A percentile compares a stretch with the other conserved stretches of the same genome.
These are phyloP conservation scores for Bellardia bayeri DNA, from an alignment of 2,888 invertebrate genomes.

Conservation along the genomic window DNA sequence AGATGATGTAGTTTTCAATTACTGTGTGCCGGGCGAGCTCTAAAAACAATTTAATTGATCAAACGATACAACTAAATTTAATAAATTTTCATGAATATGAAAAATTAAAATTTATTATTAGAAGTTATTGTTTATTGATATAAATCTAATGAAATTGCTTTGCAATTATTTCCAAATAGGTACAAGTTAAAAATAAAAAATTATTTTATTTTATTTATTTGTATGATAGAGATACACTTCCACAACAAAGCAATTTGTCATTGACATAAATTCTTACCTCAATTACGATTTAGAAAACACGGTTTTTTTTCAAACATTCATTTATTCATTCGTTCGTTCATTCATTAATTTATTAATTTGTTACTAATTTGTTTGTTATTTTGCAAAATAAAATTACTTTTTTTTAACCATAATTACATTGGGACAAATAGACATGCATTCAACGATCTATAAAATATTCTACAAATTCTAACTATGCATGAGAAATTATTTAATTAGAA, in stretches of 20 bases:
- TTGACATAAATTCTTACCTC: slow-evolving; percentile 69
- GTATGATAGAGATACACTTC: slow-evolving; percentile 30
- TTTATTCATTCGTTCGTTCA: background rate
- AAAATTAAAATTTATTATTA: background rate
- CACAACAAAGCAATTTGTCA: slow-evolving; percentile 58
- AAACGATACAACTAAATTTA: slow-evolving; percentile 4
- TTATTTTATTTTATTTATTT: slow-evolving; percentile 37
- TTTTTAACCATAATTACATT: slow-evolving; percentile 60
- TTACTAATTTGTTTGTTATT: slow-evolving; percentile 35
- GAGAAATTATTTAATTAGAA: slow-evolving; percentile 10
- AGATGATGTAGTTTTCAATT: too few relatives aligned
- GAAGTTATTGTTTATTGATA: slow-evolving; percentile 10
- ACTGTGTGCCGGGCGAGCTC: too few relatives aligned
- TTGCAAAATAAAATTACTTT: slow-evolving; percentile 38
- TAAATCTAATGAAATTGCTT: slow-evolving; percentile 9
- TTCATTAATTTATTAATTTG: slow-evolving; percentile 30
- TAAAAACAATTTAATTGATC: background rate
- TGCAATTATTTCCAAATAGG: slow-evolving; percentile 36
- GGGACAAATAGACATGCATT: background rate
- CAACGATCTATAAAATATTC: background rate
- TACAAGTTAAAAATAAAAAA: slow-evolving; percentile 18
- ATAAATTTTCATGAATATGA: slow-evolving; percentile 13
- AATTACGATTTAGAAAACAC: slow-evolving; percentile 43
- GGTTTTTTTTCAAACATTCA: background rate
- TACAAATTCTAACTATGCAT: background rate